Percentiles rank a stretch among this genome's conserved stretches.
These are phyloP conservation scores for Zootermopsis nevadensis DNA, from an alignment of 2,888 invertebrate genomes.

Conservation along the genomic window DNA sequence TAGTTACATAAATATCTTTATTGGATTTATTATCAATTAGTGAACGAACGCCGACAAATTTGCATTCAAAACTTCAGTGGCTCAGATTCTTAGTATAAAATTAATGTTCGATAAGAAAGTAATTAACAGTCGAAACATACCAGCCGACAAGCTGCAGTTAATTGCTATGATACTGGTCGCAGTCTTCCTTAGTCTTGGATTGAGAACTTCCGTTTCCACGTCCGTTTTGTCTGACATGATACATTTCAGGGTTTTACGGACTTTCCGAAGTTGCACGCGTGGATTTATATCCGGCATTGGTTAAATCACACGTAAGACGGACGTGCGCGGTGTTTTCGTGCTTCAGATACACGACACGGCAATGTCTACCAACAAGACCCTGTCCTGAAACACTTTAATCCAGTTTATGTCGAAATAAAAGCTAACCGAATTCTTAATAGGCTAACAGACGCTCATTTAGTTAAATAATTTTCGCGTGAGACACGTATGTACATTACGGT, in stretches of 20 bases:
- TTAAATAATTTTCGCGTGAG: too few species aligned
- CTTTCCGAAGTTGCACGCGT: not conserved
- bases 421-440: too few species aligned
- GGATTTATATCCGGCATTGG: too few species aligned
- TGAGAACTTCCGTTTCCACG: not conserved
- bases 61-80: not conserved
- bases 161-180: not conserved
- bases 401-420: too few species aligned
- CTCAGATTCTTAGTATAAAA: not conserved
- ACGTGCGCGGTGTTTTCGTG: too few species aligned
- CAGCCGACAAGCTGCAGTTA: not conserved
- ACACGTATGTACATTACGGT: too few species aligned
- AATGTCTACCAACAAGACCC: too few species aligned
- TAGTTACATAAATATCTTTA: not conserved
- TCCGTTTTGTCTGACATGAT: not conserved
- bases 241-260: not conserved
- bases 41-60: not conserved
- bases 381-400: too few species aligned
- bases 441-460: too few species aligned
- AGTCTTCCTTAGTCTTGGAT: not conserved
- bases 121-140: too few species aligned
- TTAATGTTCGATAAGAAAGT: not conserved
- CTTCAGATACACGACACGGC: too few species aligned
- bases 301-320: too few species aligned
- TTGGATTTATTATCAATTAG: not conserved